These are phyloP conservation scores for Gopherus flavomarginatus DNA, from an alignment of 2,113 vertebrate genomes.

Conservation along the genomic window DNA sequence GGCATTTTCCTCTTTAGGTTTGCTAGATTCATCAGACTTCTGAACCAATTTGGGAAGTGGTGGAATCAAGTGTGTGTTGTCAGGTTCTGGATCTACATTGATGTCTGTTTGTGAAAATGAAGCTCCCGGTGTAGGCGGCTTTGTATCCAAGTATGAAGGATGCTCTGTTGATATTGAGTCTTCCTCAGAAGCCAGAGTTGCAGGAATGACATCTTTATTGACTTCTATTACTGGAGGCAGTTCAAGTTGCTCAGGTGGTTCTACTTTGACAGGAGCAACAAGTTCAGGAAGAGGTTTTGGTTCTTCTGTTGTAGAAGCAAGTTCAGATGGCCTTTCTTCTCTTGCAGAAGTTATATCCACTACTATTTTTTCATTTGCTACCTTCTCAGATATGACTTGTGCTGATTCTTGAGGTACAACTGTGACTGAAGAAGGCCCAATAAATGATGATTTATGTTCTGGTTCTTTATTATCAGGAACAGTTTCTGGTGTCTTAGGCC, in stretches of 20 bases:
- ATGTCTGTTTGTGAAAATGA: slow-evolving; percentile 73
- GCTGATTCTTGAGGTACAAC: slow-evolving; percentile 68
- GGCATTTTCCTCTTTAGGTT: slow-evolving; percentile 72
- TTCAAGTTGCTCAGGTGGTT: slow-evolving; percentile 54
- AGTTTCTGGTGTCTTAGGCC: slow-evolving; percentile 75
- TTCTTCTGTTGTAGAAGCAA: slow-evolving; percentile 74
- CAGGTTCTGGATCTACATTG: slow-evolving; percentile 77
- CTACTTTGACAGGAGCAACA: slow-evolving; percentile 42
- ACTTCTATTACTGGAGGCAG: slow-evolving; percentile 17
- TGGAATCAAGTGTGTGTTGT: slow-evolving; percentile 55
- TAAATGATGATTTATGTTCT: slow-evolving; percentile 65
- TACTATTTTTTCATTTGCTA: slow-evolving; percentile 70
- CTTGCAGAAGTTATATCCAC: slow-evolving; percentile 52
- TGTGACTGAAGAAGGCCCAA: slow-evolving; percentile 52
- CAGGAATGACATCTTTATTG: slow-evolving; percentile 69
- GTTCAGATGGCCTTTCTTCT: slow-evolving; percentile 77
- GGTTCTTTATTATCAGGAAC: slow-evolving; percentile 76
- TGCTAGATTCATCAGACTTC: slow-evolving; percentile 72
- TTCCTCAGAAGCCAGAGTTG: slow-evolving; percentile 62
- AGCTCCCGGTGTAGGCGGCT: slow-evolving; percentile 86
- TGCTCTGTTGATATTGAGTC: slow-evolving; percentile 71
- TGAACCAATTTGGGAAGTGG: slow-evolving; percentile 74
- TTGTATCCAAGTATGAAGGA: slow-evolving; percentile 80
- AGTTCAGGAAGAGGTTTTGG: slow-evolving; percentile 72
- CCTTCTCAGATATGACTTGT: slow-evolving; percentile 69